Evolutionary conservation across 2,113 vertebrate genomes (phyloP).

Genomic region (Pollimyrus isidori): DNA sequence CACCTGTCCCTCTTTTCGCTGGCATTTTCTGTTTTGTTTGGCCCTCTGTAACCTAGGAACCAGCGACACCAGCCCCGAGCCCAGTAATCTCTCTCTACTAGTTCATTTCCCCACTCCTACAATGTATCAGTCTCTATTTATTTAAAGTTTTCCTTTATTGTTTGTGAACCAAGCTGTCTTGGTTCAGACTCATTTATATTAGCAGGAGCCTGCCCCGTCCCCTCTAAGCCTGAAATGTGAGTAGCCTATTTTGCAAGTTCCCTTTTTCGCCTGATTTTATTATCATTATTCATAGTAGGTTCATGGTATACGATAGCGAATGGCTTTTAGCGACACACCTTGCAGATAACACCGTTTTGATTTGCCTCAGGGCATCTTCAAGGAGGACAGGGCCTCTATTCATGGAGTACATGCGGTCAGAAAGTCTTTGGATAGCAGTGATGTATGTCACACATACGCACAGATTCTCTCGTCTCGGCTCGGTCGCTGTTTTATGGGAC

Average conservation of each 20-base stretch:
- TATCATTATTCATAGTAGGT: background rate
- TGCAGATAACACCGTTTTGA: background rate
- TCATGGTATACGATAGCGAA: background rate
- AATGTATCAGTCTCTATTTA: background rate
- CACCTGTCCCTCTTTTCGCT: background rate
- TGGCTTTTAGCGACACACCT: background rate
- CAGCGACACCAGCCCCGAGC: background rate
- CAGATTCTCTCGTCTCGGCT: background rate
- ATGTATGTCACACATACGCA: background rate
- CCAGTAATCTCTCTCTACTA: background rate
- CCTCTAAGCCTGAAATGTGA: background rate
- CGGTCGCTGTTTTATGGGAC: background rate
- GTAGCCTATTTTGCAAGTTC: background rate
- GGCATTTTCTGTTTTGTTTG: background rate
- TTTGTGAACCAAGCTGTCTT: background rate
- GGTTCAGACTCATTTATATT: background rate
- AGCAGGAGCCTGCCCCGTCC: background rate
- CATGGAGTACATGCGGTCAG: background rate
- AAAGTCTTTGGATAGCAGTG: background rate
- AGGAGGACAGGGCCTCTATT: background rate
- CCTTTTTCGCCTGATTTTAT: background rate
- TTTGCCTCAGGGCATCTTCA: background rate
- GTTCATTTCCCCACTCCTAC: background rate
- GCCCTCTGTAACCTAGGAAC: background rate
- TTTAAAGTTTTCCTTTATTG: background rate